Evolutionary conservation across 2,113 vertebrate genomes (phyloP).

Genomic region (Hypanus sabinus): DNA sequence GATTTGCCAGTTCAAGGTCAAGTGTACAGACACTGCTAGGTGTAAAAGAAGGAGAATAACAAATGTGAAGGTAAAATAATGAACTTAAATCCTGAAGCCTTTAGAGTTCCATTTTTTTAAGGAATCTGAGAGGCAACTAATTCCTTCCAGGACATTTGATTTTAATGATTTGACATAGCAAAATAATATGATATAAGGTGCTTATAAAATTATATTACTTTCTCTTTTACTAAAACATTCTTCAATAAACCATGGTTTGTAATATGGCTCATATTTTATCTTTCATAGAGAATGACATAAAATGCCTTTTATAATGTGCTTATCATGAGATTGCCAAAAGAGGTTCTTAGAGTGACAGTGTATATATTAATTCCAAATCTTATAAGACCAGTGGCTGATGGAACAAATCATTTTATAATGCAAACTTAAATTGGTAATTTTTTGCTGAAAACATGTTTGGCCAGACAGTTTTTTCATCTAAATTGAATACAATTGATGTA

Average conservation of each 20-base stretch:
- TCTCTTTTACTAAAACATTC: background rate
- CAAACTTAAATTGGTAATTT: background rate
- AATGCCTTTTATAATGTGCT: background rate
- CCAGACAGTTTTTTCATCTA: background rate
- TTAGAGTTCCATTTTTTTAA: background rate
- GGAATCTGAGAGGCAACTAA: background rate
- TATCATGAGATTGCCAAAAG: background rate
- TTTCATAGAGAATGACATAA: slow-evolving; percentile 1
- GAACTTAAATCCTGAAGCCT: background rate
- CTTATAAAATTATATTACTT: background rate
- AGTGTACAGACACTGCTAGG: background rate
- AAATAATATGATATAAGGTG: background rate
- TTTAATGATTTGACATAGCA: background rate
- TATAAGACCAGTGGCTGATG: background rate
- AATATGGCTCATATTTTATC: background rate
- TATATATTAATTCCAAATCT: slow-evolving; percentile 8
- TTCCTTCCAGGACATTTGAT: background rate
- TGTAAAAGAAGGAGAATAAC: background rate
- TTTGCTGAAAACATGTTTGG: background rate
- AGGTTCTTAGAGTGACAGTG: background rate
- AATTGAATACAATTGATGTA: background rate
- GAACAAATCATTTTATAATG: background rate
- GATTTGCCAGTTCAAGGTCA: slow-evolving; percentile 8
- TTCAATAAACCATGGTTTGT: background rate
- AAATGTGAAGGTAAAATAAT: slow-evolving; percentile 9